A percentile compares a stretch with the other conserved stretches of the same genome.
Conservation (phyloP, 2,797 vertebrate genomes). For the Poeciliopsis infans region DNA sequence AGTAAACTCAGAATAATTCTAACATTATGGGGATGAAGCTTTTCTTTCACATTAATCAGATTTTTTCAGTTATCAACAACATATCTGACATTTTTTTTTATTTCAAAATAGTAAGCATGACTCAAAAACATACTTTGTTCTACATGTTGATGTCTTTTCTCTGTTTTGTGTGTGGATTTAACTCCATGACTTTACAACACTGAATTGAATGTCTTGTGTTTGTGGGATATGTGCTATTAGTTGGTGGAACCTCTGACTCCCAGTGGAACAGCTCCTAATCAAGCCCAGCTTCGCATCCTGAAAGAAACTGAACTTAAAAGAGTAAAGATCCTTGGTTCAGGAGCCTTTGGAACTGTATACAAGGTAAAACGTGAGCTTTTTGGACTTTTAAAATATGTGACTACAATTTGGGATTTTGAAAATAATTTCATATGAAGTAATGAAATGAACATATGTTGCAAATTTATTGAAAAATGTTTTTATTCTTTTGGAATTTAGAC, state of each 20-base stretch:
- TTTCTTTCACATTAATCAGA: not conserved
- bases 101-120: not conserved
- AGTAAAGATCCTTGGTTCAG: conserved; percentile 94
- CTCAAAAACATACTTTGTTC: not conserved
- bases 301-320: conserved; percentile 97
- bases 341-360: conserved; percentile 97
- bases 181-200: not conserved
- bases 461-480: no score
- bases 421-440: not conserved
- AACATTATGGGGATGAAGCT: conserved; percentile 4
- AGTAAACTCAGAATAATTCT: conserved; percentile 1
- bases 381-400: not conserved
- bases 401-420: not conserved
- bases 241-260: conserved; percentile 96
- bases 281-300: conserved; percentile 96
- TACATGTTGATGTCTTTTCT: not conserved
- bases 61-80: not conserved
- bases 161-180: not conserved
- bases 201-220: conserved; percentile 5
- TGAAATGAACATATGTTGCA: not conserved
- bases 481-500: not conserved
- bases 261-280: conserved; percentile 96
- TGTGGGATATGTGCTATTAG: conserved; percentile 71
- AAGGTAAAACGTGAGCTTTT: conserved; percentile 82
- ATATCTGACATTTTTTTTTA: not conserved